phyloP scores from a whole-genome alignment of 23 tunicate genomes.

The Phallusia fumigata region DNA sequence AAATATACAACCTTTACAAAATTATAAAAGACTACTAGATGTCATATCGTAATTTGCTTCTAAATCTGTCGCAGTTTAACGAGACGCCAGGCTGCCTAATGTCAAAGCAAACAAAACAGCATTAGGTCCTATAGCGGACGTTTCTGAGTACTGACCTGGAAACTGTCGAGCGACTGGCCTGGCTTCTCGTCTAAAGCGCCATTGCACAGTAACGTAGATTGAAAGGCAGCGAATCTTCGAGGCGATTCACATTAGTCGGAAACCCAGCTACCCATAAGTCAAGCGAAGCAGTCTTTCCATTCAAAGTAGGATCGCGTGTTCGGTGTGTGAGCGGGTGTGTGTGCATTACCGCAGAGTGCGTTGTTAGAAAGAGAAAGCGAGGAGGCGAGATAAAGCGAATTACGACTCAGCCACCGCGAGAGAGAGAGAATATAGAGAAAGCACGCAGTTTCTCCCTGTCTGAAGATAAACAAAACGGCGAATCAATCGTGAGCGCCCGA shows the following conservation, averaged over 20 bases:
- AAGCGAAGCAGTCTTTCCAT: not conserved
- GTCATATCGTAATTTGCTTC: no score
- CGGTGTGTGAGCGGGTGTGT: not conserved
- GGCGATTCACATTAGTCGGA: not conserved
- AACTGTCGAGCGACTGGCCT: no score
- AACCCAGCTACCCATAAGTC: slow-evolving; percentile 5
- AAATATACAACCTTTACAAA: no score
- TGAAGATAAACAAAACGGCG: slow-evolving; percentile 10
- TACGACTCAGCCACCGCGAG: not conserved
- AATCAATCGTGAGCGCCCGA: not conserved
- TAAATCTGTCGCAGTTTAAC: no score
- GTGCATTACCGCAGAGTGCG: not conserved
- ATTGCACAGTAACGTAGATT: no score
- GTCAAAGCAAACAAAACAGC: no score
- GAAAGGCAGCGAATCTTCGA: not conserved
- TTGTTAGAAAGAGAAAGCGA: not conserved
- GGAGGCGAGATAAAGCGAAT: slow-evolving; percentile 4
- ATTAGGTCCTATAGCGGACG: no score
- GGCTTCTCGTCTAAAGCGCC: no score
- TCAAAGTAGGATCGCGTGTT: not conserved
- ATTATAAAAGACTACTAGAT: no score
- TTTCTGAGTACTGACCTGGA: no score
- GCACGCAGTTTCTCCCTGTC: not conserved
- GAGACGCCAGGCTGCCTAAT: no score
- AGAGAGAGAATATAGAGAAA: not conserved